Base-by-base conservation (phyloP, 2,888 invertebrate species). In the Gibbula magus region DNA sequence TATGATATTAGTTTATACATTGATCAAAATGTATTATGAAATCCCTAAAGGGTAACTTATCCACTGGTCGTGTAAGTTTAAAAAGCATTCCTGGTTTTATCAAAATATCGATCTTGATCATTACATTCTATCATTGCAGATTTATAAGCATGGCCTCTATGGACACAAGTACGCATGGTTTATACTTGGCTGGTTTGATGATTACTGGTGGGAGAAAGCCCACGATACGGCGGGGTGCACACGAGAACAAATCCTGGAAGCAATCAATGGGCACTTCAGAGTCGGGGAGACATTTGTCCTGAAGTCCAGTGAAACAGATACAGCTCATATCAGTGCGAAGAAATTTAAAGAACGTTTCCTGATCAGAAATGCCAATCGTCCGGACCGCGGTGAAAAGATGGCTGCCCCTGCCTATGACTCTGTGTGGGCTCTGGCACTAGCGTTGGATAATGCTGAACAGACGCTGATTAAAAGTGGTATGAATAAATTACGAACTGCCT, bases 111-210 rank as follows among this genome's bases (percentile, higher is more conserved):
- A 8, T 52, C 52, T 52, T 54, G 18, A 67, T 67, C 2, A 16
- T 29, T 18, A 29, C 20, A 7, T 25, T 18, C 32, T 75, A 20
- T n/a, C 25, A 22, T 52, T 51, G 10, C 52, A 75, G 75, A 32
- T 75, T 25, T 75, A 75, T 51, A 75, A 75, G 20, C 51, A 75
- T 25, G 75, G 75, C 16, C 51, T 75, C 10, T 75, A 75, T 53
- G 75, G 75, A 18, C 75, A 45, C 25, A 51, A 53, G 22, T 75
- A 75, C 35, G 75, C 51, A 22, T 75, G 75, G 75, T 52, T 75
- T 51, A 51, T 75, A 22, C 25, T 75, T 4, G 75, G 75, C 22
- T 75, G 75, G 75, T 75, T 29, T 29, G 75, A 75, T n/a, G 75
- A 75, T 22, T 22, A 29, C 20, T 75, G 75, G 75, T 75, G 75